Evolutionary conservation across 2,797 vertebrate genomes (phyloP), one percentile per base, ranked within the genome.

Genomic region (Sphenopsis melanotis): DNA sequence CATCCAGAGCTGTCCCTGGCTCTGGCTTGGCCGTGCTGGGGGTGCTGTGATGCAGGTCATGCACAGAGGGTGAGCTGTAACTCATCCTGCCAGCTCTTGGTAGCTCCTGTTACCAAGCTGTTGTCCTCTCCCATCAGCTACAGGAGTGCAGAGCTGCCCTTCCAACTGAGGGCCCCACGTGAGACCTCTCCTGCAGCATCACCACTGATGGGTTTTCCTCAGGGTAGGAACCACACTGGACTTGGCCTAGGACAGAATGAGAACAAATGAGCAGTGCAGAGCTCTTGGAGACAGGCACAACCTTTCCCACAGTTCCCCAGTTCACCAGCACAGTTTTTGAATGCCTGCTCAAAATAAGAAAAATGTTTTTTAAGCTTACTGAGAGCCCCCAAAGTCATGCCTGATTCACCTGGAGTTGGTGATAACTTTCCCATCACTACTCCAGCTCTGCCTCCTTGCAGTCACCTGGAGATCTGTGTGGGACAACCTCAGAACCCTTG

Each of bases 41-140:
- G 66, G 12, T 91, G 94, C 95, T 95, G 84, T 61, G 93, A 87
- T 97, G 90, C 70, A 96, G 94, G 76, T 84, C 94, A 41, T 37
- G 89, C 50, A 85, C 71, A 93, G 97, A 75, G 32, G 93, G 85
- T 46, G 90, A 91, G 94, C 93, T 98, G 96, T 94, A 97, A 92
- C 92, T 97, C 98, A 98, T 98, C 85, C 84, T 90, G 95, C 21
- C 90, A 79, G 80, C 53, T 83, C 66, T 24, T 46, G 72, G 74
- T 77, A 83, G 87, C 36, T 82, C 68, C 86, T 91, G 42, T 46
- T 20, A 47, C 71, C 36, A 29, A 87, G 75, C 50, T 74, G 55
- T 19, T 72, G 79, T 84, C 68, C 66, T 89, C 56, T 83, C 47
- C 70, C 80, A 79, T 88, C 86, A 82, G 86, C 91, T 96, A 93